Base-by-base conservation (phyloP, 2,888 invertebrate genomes). In the Anthophora plumipes region DNA sequence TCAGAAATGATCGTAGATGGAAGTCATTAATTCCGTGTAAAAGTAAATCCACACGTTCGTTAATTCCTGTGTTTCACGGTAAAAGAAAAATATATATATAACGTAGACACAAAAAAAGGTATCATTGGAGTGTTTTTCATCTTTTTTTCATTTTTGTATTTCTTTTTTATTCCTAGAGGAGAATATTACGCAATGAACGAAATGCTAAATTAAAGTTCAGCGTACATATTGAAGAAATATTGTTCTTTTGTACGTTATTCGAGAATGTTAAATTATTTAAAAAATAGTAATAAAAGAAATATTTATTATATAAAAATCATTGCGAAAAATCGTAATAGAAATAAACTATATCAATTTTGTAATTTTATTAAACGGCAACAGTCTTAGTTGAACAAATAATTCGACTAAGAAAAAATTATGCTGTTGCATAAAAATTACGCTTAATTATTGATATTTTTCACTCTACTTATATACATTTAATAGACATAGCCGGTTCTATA, bases 1-100 rank as follows among this genome's bases (percentile, higher is more conserved):
- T 55, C 69, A 61, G 54, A 55, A 79, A 66, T 78, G 66, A 59
- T 77, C 43, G 43, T 66, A 48, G 41, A 54, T 46, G 73, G 20
- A 78, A 69, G 41, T 64, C 73, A 17, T 46, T 78, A 66, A 64
- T 59, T 77, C 54, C 63, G 48, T 46, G 68, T 52, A 39, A 14
- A 72, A 71, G 48, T 52, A 68, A 68, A 75, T 76, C 64, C 67
- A 57, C 48, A n/a, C 48, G 41, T 60, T 64, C 39, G 14, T 41
- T 48, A 43, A 25, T 41, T 20, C 20, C 1, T 20, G 11, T 54
- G 41, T 48, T 76, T n/a, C 5, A 59, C 17, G n/a, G n/a, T 39
- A 20, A 20, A 8, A 31, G 54, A 66, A 7, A 46, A 37, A 31
- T 64, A 52, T 54, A 64, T 20, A 5, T 37, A 14, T 25, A 14